Percentiles rank a stretch among this genome's conserved stretches.
Conservation (phyloP, 2,797 vertebrate genomes). For the Malurus leucopterus region DNA sequence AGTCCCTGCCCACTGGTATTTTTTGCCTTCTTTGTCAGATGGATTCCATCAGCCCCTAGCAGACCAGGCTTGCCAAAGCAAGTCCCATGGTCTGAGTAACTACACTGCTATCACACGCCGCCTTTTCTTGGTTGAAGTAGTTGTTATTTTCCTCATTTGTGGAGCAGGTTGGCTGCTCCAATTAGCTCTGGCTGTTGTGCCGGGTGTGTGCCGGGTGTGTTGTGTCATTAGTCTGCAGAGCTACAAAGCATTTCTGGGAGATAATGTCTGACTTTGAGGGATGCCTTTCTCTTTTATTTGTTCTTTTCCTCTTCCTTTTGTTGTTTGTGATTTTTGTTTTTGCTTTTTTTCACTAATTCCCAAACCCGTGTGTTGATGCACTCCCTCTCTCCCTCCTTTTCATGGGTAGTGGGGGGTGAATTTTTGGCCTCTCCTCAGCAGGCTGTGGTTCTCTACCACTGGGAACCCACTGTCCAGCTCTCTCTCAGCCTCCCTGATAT, state of each 20-base stretch:
- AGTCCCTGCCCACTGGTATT: no score
- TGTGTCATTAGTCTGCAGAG: background rate
- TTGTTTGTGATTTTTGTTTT: background rate
- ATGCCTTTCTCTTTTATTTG: background rate
- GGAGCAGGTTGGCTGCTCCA: background rate
- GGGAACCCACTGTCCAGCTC: background rate
- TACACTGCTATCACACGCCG: rapidly evolving
- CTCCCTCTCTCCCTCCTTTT: background rate
- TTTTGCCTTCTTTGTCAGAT: background rate
- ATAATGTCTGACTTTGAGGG: background rate
- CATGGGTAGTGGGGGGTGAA: no score
- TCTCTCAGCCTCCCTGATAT: background rate
- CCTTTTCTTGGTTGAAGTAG: background rate
- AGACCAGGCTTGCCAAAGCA: background rate
- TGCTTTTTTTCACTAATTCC: background rate
- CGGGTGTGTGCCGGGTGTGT: rapidly evolving
- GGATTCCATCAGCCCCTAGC: background rate
- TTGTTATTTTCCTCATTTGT: background rate
- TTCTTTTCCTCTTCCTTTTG: background rate
- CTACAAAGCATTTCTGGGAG: background rate
- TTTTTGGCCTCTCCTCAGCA: background rate
- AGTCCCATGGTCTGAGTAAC: background rate
- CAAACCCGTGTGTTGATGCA: background rate
- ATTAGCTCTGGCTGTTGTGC: background rate
- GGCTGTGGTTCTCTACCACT: background rate